Evolutionary conservation across 2,888 invertebrate genomes (phyloP), one percentile per base, ranked within the genome.

Genomic region (Galeopsomyia nigrocyanea): DNA sequence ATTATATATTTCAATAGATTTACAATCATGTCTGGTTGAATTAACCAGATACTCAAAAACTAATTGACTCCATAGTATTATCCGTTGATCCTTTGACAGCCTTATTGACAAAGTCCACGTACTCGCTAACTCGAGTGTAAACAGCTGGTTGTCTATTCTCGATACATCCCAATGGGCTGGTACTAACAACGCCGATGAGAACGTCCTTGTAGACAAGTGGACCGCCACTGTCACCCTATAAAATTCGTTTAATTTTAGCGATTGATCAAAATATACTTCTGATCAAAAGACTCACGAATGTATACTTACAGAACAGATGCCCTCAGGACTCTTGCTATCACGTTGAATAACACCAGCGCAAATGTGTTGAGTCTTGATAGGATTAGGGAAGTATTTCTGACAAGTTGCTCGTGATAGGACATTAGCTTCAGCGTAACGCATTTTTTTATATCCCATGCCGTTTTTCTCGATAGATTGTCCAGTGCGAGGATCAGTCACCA

Each of bases 291-390:
- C 26, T 22, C 2, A 50, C 6, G 13, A 46, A 49, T 19, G 3
- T 49, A 22, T 49, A 62, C 71, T 66, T 50, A 71, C 71, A 10
- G 60, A 66, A 49, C 71, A 71, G 31, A 71, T 17, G 9, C 71
- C 71, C 14, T 66, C 66, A 21, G 22, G 60, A 0, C 39, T 31
- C 2, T 1, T 7, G 6, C 14, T 6, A 2, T 26, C 7, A 6
- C 50, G 55, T 7, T 66, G 66, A 31, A 56, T 21, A 13, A 71
- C 26, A 2, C n/a, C 17, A n/a, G 39, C 67, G 21, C 67, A 67
- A 17, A 67, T 58, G 3, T 67, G 58, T 9, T 19, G 3, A 6
- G 49, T 6, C 21, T 21, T 21, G 14, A 67, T 39, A 2, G 7
- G 49, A 0, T n/a, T 3, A 9, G 1, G 21, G 50, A 19, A 39